These are phyloP conservation scores for Apodemia zela DNA, from an alignment of 2,888 invertebrate species.

Conservation along the genomic window DNA sequence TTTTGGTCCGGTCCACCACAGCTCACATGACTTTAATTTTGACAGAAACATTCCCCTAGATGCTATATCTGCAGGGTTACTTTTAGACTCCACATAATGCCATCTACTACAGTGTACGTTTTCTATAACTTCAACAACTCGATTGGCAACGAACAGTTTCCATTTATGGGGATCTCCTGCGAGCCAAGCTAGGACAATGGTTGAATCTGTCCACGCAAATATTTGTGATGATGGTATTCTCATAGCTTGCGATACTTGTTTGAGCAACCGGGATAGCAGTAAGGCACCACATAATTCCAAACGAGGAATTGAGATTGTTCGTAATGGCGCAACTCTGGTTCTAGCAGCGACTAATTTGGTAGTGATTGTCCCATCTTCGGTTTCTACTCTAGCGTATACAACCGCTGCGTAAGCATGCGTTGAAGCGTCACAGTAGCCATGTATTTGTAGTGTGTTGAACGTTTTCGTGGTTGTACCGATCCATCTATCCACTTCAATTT, in stretches of 20 bases:
- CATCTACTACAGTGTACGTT: slow-evolving; percentile 25
- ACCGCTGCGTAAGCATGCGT: background rate
- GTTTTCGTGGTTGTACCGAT: too few species aligned
- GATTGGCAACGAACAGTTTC: slow-evolving; percentile 33
- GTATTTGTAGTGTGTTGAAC: too few species aligned
- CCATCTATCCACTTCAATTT: too few species aligned
- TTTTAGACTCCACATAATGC: slow-evolving; percentile 29
- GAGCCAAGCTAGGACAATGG: slow-evolving; percentile 28
- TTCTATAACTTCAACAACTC: slow-evolving; percentile 29
- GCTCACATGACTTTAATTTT: slow-evolving; percentile 20
- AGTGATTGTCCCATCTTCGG: background rate
- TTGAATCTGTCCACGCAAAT: slow-evolving; percentile 26
- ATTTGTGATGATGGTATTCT: slow-evolving; percentile 24
- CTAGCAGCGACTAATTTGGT: slow-evolving; percentile 24
- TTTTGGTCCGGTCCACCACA: slow-evolving; percentile 33
- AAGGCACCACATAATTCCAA: slow-evolving; percentile 32
- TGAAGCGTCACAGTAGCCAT: too few species aligned
- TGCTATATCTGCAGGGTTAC: slow-evolving; percentile 34
- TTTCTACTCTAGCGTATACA: background rate
- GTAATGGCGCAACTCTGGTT: slow-evolving; percentile 30
- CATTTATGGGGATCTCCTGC: slow-evolving; percentile 31
- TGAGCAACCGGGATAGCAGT: slow-evolving; percentile 30
- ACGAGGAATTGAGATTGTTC: slow-evolving; percentile 26
- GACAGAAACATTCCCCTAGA: slow-evolving; percentile 29
- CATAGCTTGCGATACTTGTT: slow-evolving; percentile 26